Evolutionary conservation across 2,888 invertebrate genomes (phyloP).

Genomic region (Harmothoe impar): DNA sequence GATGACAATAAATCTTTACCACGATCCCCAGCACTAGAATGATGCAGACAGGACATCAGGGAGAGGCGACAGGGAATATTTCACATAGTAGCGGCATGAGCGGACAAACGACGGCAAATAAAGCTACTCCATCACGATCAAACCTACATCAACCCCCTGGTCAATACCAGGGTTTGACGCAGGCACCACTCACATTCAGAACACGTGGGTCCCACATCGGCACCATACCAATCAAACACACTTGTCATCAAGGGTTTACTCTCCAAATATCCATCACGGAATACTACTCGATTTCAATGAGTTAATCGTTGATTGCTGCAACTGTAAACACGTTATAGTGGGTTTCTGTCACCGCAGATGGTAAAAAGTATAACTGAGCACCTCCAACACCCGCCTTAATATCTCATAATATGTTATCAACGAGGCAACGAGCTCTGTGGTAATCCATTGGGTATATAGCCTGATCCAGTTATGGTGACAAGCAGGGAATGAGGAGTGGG

Average conservation of each 20-base stretch:
- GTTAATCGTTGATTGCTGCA: conserved; percentile 22
- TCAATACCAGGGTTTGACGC: neutral
- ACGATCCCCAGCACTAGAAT: too few species aligned
- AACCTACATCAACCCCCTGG: neutral
- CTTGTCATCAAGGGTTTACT: neutral
- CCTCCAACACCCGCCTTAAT: neutral
- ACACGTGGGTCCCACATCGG: neutral
- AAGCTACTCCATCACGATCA: neutral
- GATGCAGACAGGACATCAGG: too few species aligned
- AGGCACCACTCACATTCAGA: neutral
- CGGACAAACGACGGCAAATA: neutral
- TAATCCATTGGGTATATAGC: neutral
- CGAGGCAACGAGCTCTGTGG: too few species aligned
- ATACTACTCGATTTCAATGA: neutral
- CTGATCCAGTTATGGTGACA: neutral
- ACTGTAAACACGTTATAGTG: neutral
- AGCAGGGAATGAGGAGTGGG: neutral
- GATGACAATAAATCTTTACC: too few species aligned
- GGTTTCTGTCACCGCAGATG: neutral
- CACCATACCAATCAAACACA: conserved; percentile 18
- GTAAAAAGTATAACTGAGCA: neutral
- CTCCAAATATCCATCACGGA: neutral
- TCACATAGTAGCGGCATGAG: too few species aligned
- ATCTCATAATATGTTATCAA: too few species aligned
- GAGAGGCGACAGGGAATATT: too few species aligned